Conservation (phyloP, 2,797 vertebrate genomes). For the Alauda arvensis region DNA sequence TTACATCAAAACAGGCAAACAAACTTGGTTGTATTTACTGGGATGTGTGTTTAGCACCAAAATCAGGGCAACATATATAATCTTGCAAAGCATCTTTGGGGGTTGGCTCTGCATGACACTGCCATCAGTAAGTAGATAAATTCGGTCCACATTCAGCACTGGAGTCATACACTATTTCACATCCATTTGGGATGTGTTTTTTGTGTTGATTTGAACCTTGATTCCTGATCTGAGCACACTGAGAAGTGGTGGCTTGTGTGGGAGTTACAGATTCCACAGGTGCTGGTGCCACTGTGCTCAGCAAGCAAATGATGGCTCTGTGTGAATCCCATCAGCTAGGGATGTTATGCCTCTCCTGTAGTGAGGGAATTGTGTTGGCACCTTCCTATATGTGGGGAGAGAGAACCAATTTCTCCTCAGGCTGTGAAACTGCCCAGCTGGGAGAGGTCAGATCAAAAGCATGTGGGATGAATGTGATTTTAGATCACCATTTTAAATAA, state of each 20-base stretch:
- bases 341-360: neutral
- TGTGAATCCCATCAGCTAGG: accelerated
- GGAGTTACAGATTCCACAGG: neutral
- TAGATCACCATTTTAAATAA: neutral
- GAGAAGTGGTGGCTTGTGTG: neutral
- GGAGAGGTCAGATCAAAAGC: neutral
- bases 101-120: neutral
- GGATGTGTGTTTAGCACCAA: neutral
- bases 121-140: neutral
- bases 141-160: neutral
- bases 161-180: neutral
- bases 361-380: neutral
- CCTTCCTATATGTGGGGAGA: neutral
- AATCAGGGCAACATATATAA: neutral
- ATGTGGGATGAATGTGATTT: neutral
- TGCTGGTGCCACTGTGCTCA: neutral
- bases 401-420: neutral
- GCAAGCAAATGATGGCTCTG: neutral
- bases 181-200: neutral
- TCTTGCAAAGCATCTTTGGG: neutral
- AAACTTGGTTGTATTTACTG: neutral
- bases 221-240: neutral
- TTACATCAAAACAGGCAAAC: neutral
- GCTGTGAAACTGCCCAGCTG: neutral
- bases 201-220: neutral